These are phyloP conservation scores for Andrena praecox DNA, from an alignment of 2,888 invertebrate genomes.

Conservation along the genomic window DNA sequence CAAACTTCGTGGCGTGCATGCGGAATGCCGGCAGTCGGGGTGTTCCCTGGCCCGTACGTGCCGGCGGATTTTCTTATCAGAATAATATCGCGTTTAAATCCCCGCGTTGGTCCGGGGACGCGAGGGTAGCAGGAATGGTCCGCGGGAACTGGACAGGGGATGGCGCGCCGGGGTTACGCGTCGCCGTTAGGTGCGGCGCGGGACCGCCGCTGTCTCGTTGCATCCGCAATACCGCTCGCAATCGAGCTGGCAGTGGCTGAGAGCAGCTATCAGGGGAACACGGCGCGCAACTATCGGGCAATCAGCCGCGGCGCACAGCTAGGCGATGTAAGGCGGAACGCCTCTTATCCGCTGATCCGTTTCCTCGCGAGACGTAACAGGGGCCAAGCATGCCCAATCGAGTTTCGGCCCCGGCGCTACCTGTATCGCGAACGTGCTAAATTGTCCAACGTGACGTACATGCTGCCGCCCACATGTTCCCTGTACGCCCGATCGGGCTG, in stretches of 20 bases:
- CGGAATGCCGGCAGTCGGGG: constrained; percentile 20
- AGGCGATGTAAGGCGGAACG: constrained; percentile 51
- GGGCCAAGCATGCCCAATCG: constrained; percentile 42
- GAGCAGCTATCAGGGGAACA: constrained; percentile 59
- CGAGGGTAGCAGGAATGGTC: constrained; percentile 7
- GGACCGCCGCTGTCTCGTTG: constrained; percentile 42
- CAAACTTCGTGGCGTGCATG: constrained; percentile 59
- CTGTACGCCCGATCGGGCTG: neutral
- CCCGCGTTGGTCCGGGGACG: neutral
- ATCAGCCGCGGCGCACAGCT: constrained; percentile 53
- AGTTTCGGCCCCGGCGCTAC: constrained; percentile 23
- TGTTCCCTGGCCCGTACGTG: neutral
- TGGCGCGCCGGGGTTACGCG: neutral
- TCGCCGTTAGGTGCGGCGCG: constrained; percentile 8
- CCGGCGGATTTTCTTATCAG: constrained; percentile 39
- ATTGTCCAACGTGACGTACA: neutral
- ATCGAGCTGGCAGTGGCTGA: constrained; percentile 45
- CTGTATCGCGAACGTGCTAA: neutral
- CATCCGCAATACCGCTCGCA: constrained; percentile 36
- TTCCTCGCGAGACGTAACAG: constrained; percentile 48
- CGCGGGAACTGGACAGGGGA: constrained; percentile 9
- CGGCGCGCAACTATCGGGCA: constrained; percentile 57
- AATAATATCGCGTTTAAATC: constrained; percentile 42
- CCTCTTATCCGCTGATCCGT: constrained; percentile 55
- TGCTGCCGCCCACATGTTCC: neutral